phyloP scores from a whole-genome alignment of 2,888 invertebrate genomes.

The Agonum fuliginosum region DNA sequence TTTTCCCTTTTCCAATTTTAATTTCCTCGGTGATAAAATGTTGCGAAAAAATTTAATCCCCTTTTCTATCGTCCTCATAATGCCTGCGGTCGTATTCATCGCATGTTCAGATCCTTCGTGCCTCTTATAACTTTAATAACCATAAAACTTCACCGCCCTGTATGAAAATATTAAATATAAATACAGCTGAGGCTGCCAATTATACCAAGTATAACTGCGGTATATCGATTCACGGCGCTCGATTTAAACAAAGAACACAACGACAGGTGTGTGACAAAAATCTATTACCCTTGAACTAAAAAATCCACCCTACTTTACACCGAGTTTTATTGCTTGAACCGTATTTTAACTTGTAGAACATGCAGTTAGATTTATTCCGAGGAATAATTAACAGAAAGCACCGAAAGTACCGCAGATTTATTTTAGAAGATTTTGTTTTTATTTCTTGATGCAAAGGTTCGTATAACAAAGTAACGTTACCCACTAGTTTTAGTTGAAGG shows the following conservation, averaged over 20 bases:
- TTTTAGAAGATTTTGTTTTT: too few species aligned
- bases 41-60: not conserved
- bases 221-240: conserved; percentile 12
- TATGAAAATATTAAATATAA: conserved; percentile 38
- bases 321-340: not conserved
- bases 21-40: not conserved
- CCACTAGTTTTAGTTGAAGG: too few species aligned
- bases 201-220: not conserved
- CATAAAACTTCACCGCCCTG: not conserved
- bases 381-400: too few species aligned
- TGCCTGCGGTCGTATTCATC: conserved; percentile 7
- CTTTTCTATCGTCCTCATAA: not conserved
- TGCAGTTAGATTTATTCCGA: not conserved
- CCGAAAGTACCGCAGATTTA: too few species aligned
- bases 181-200: conserved; percentile 23
- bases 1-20: not conserved
- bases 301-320: not conserved
- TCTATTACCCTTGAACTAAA: conserved; percentile 42
- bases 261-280: not conserved
- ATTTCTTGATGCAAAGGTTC: too few species aligned
- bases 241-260: conserved; percentile 29
- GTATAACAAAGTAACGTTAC: too few species aligned
- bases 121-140: conserved; percentile 21
- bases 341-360: not conserved
- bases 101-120: conserved; percentile 26